phyloP scores from a whole-genome alignment of 2,113 vertebrate genomes.

The Agapornis roseicollis region DNA sequence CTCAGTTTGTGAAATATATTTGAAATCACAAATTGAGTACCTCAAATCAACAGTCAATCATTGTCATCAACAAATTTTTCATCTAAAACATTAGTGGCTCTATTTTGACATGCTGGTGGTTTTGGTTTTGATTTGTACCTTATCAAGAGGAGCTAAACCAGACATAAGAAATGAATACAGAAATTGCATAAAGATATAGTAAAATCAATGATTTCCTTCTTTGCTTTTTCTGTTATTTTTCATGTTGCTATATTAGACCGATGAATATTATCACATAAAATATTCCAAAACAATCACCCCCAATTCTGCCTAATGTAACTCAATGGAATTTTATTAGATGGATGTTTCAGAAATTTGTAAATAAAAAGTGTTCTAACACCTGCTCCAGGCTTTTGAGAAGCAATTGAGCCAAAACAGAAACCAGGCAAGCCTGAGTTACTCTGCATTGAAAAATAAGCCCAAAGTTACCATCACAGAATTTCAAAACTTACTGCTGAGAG shows the following conservation, averaged over 20 bases:
- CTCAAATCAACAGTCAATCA: not conserved
- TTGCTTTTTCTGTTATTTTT: not conserved
- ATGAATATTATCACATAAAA: not conserved
- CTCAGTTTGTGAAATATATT: not conserved
- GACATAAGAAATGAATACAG: not conserved
- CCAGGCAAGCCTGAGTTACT: not conserved
- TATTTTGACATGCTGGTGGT: not conserved
- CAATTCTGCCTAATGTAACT: not conserved
- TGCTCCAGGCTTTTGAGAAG: not conserved
- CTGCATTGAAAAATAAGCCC: constrained; percentile 12
- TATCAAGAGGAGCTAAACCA: not conserved
- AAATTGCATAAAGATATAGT: not conserved
- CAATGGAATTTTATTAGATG: not conserved
- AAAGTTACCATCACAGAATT: constrained; percentile 15
- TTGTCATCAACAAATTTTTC: not conserved
- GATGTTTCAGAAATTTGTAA: not conserved
- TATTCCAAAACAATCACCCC: not conserved
- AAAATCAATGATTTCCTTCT: not conserved
- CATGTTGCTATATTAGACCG: not conserved
- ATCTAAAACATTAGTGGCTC: not conserved
- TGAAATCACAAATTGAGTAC: not conserved
- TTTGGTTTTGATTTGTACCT: not conserved
- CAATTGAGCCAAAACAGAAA: constrained; percentile 25
- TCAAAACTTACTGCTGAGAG: not conserved
- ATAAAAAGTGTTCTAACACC: not conserved